A percentile compares a stretch with the other conserved stretches of the same genome.
Evolutionary conservation across 2,113 vertebrate genomes (phyloP).

Genomic region (Bothrops jararaca): DNA sequence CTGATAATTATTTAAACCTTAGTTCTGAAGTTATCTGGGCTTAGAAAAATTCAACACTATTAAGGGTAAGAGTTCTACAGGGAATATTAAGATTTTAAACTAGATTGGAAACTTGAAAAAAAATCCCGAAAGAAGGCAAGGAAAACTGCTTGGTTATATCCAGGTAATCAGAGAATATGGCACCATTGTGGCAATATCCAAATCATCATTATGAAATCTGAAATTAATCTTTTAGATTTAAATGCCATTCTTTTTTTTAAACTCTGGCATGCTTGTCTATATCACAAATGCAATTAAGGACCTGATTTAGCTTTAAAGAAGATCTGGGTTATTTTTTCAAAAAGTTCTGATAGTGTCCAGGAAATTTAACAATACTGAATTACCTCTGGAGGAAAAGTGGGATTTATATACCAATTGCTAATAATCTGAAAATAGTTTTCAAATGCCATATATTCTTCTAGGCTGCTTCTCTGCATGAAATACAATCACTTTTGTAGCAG

Average conservation of each 20-base stretch:
- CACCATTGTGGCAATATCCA: slow-evolving; percentile 1
- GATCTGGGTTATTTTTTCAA: background rate
- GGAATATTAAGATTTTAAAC: background rate
- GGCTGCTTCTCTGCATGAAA: background rate
- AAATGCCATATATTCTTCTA: background rate
- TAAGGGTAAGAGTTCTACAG: background rate
- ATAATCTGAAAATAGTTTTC: background rate
- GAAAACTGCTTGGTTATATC: background rate
- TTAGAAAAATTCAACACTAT: background rate
- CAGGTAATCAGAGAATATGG: background rate
- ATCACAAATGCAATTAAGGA: background rate
- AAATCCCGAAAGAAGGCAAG: background rate
- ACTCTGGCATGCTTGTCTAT: background rate
- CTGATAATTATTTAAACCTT: background rate
- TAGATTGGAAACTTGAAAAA: background rate
- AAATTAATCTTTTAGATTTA: rapidly evolving
- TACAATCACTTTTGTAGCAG: background rate
- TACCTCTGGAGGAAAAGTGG: background rate
- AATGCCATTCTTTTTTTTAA: slow-evolving; percentile 5
- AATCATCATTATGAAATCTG: slow-evolving; percentile 30
- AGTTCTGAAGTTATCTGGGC: background rate
- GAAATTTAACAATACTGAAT: background rate
- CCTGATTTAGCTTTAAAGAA: background rate
- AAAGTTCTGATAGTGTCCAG: background rate
- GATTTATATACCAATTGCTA: background rate